phyloP scores from a whole-genome alignment of 2,113 vertebrate species.

The Tenrec ecaudatus region DNA sequence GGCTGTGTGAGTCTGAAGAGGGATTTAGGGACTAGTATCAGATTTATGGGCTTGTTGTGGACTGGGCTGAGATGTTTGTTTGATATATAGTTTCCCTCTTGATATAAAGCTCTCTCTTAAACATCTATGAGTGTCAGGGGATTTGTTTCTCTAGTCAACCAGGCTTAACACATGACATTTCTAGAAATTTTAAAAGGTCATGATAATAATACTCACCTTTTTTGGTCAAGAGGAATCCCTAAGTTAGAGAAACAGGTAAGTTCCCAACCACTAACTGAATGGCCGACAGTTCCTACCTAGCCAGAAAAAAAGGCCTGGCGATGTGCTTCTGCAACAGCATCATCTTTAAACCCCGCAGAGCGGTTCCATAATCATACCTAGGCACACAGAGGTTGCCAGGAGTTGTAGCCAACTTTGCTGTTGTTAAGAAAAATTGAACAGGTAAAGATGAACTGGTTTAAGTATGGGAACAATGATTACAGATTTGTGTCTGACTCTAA shows the following conservation, averaged over 20 bases:
- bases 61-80: too few relatives aligned
- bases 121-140: too few relatives aligned
- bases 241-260: not conserved
- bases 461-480: not conserved
- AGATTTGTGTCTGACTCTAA: not conserved
- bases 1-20: too few relatives aligned
- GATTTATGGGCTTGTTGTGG: too few relatives aligned
- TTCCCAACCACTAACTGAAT: not conserved
- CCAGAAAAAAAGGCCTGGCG: not conserved
- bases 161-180: not conserved
- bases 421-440: not conserved
- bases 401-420: not conserved
- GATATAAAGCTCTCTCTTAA: too few relatives aligned
- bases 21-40: too few relatives aligned
- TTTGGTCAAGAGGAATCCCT: not conserved
- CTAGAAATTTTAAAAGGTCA: not conserved
- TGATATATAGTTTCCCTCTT: too few relatives aligned
- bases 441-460: constrained; percentile 16
- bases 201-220: not conserved
- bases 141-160: too few relatives aligned
- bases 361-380: not conserved
- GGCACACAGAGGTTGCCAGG: not conserved
- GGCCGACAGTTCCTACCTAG: not conserved
- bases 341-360: not conserved
- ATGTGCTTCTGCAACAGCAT: not conserved